Evolutionary conservation across 2,113 vertebrate species (phyloP).

Genomic region (Nannobrachium achirus): DNA sequence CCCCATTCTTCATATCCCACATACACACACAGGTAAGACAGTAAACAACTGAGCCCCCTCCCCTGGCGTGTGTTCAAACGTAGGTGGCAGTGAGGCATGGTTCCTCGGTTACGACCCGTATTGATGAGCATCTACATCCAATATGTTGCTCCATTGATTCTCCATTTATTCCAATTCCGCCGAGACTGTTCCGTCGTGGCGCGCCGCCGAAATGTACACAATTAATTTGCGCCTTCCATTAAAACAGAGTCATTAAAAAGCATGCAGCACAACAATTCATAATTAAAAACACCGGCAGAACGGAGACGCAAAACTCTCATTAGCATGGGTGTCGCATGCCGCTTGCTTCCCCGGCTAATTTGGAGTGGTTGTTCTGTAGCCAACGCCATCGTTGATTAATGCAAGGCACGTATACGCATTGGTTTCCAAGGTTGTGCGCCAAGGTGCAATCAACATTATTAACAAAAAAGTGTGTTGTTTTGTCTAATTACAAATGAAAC

Average conservation of each 20-base stretch:
- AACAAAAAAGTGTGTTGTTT: background rate
- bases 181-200: slow-evolving; percentile 51
- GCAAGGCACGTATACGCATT: slow-evolving; percentile 6
- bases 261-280: slow-evolving; percentile 67
- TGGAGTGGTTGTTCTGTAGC: slow-evolving; percentile 28
- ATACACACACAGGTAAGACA: background rate
- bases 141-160: slow-evolving; percentile 80
- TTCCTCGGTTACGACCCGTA: slow-evolving; percentile 42
- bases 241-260: slow-evolving; percentile 78
- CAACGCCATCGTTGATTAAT: slow-evolving; percentile 56
- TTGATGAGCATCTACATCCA: slow-evolving; percentile 74
- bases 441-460: slow-evolving; percentile 3
- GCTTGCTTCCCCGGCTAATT: slow-evolving; percentile 68
- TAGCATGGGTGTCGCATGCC: slow-evolving; percentile 60
- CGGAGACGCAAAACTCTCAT: slow-evolving; percentile 66
- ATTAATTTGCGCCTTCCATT: slow-evolving; percentile 75
- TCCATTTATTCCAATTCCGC: slow-evolving; percentile 75
- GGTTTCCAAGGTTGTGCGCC: slow-evolving; percentile 30
- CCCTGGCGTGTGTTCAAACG: slow-evolving; percentile 38
- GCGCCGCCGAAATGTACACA: slow-evolving; percentile 55
- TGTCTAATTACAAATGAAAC: slow-evolving; percentile 15
- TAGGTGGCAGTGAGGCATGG: background rate
- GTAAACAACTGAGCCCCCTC: background rate
- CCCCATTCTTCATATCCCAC: no score
- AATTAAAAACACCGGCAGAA: slow-evolving; percentile 71